Base-by-base conservation (phyloP, 2,888 invertebrate genomes). In the Tolmerus cingulatus region DNA sequence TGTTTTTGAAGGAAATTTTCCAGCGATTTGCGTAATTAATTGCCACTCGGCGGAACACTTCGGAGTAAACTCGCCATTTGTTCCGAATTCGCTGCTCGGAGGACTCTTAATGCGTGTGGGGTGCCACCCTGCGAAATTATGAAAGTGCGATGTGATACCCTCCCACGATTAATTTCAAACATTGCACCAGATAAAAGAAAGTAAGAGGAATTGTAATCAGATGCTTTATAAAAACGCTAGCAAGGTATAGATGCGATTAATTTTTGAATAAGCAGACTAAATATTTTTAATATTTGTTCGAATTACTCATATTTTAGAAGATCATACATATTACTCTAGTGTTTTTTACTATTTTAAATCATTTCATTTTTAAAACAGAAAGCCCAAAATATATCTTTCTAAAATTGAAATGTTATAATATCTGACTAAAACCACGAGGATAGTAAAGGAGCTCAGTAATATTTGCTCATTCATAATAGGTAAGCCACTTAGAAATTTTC, bases 1-100 rank as follows among this genome's bases (percentile, higher is more conserved):
- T 81, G 51, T 51, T 81, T 81, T 81, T 27, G n/a, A 30, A 81
- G 55, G 46, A 81, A 81, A 81, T 81, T 81, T 81, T 55, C 78
- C 34, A 81, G 55, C 34, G 81, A 81, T 81, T 81, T 81, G 81
- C 81, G 40, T 81, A 81, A 81, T 81, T 81, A 81, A 81, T 81
- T 81, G 55, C 51, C 81, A 51, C 51, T 81, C 27, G 51, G 23
- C 51, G 30, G 23, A 81, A 30, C 27, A 46, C 51, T 27, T 51
- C 51, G 79, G 40, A 81, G 51, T 81, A 81, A 27, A 81, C 55
- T 51, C 55, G n/a, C 30, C 81, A 16, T 46, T 81, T 55, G 81
- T 81, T 14, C 81, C 19, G 12, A 8, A 14, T 30, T 27, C 7
- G 51, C 27, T 23, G 30, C 23, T 46, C 27, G 46, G 30, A 23